These are phyloP conservation scores for Aleiodes leptofemur DNA, from an alignment of 2,888 invertebrate species.

Conservation along the genomic window DNA sequence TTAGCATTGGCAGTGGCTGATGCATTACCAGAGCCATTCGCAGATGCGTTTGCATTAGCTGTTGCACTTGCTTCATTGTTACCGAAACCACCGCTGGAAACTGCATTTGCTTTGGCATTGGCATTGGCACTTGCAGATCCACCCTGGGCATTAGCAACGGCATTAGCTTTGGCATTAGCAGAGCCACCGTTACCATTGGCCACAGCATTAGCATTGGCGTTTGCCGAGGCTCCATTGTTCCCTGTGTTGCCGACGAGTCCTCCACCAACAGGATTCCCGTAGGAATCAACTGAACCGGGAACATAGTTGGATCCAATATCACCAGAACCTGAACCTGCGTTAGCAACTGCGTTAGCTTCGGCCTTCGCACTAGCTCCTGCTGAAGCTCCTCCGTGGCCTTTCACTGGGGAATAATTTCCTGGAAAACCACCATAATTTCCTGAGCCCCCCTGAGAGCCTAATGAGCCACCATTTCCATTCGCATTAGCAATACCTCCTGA, in stretches of 20 bases:
- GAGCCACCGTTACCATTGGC: conserved; percentile 35
- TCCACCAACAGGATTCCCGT: conserved; percentile 36
- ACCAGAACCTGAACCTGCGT: conserved; percentile 36
- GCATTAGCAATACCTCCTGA: conserved; percentile 35
- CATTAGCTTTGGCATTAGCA: conserved; percentile 42
- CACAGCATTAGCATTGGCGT: conserved; percentile 37
- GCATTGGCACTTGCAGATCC: conserved; percentile 43
- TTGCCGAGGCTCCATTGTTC: conserved; percentile 25
- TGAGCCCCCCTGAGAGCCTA: neutral
- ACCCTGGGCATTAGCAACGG: conserved; percentile 29
- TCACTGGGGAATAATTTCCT: neutral
- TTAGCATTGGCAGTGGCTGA: conserved; percentile 50
- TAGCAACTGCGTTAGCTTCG: conserved; percentile 33
- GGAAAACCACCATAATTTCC: neutral
- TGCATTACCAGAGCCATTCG: conserved; percentile 41
- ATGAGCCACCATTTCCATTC: neutral
- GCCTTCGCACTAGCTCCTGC: conserved; percentile 39
- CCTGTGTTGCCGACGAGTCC: conserved; percentile 31
- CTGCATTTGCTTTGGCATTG: conserved; percentile 44
- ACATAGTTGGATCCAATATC: conserved; percentile 11
- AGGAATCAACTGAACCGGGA: conserved; percentile 10
- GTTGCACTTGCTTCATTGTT: conserved; percentile 24
- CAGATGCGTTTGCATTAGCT: conserved; percentile 30
- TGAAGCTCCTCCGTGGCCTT: neutral
- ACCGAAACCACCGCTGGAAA: neutral